Evolutionary conservation across 2,113 vertebrate species (phyloP), one percentile per base, ranked within the genome.

Genomic region (Rhombomys opimus): DNA sequence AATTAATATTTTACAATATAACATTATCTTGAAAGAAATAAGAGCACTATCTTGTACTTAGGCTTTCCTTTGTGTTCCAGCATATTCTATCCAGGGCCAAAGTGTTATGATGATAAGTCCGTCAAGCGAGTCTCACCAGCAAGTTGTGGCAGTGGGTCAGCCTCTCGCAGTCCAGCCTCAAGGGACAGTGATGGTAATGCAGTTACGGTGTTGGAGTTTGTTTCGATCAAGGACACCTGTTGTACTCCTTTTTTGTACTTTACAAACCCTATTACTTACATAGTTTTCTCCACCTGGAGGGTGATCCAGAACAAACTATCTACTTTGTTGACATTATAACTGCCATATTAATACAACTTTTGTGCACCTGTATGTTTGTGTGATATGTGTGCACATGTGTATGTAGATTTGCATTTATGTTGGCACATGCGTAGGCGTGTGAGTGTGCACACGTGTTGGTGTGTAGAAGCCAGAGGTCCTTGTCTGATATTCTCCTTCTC

Each of bases 111-210:
- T 99, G 98, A 99, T 99, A 98, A 99, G 99, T 98, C 99, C 99
- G 41, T 99, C 99, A 82, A 99, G 99, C 86, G 99, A 99, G 72
- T 99, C 99, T 96, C 99, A 99, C 96, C 99, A 99, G 98, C 99
- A 99, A 97, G 99, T 99, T 97, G 99, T 99, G 95, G 99, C 99
- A 76, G 99, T 99, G 75, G 99, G 99, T 52, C 99, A 99, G 35
- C 99, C 99, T 0, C 98, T 99, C 89, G 99, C 99, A 57, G 98
- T 99, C 50, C 99, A 99, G 96, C 99, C 99, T 61, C 99, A 99
- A 97, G 99, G 99, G 97, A 99, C 99, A 46, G 99, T 99, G 85
- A 99, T 99, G 99, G 99, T 99, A 98, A 99, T 98, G 81, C 52
- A 63, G 0, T 9, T 25, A n/a, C 11, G 50, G 50, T n/a, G 32